These are phyloP conservation scores for Catocala sponsa DNA, from an alignment of 2,888 invertebrate genomes.

Conservation along the genomic window DNA sequence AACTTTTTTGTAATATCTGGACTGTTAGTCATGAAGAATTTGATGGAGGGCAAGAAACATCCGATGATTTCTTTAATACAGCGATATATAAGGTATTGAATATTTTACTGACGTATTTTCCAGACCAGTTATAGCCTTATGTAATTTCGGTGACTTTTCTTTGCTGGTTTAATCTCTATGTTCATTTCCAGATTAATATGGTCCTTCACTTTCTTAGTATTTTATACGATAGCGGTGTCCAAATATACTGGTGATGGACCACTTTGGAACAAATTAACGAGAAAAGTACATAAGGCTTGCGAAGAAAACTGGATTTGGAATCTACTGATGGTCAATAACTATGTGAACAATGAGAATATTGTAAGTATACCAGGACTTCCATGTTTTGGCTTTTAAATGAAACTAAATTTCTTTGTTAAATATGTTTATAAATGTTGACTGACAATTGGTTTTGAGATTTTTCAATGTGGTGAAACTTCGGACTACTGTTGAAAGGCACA, in stretches of 20 bases:
- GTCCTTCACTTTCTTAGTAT: constrained; percentile 27
- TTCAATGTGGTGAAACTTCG: too few relatives aligned
- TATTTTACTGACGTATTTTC: not conserved
- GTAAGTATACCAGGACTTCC: constrained; percentile 28
- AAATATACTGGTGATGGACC: constrained; percentile 45
- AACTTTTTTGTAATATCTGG: constrained; percentile 3
- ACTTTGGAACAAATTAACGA: constrained; percentile 29
- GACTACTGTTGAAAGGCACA: too few relatives aligned
- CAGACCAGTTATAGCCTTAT: too few relatives aligned
- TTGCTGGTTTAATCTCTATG: too few relatives aligned
- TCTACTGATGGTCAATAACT: constrained; percentile 46
- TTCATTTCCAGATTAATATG: constrained; percentile 32
- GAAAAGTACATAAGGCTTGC: constrained; percentile 27
- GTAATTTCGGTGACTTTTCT: not conserved
- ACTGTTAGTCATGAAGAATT: constrained; percentile 1
- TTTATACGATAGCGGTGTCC: constrained; percentile 30
- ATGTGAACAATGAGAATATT: constrained; percentile 33
- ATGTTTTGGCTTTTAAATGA: too few relatives aligned
- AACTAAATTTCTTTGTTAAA: too few relatives aligned
- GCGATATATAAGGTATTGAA: constrained; percentile 1
- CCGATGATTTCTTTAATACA: not conserved
- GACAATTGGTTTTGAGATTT: too few relatives aligned
- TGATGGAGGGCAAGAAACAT: constrained; percentile 5
- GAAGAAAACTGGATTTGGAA: constrained; percentile 33
- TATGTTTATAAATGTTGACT: too few relatives aligned